Evolutionary conservation across 2,888 invertebrate genomes (phyloP).

Genomic region (Athalia cordata): DNA sequence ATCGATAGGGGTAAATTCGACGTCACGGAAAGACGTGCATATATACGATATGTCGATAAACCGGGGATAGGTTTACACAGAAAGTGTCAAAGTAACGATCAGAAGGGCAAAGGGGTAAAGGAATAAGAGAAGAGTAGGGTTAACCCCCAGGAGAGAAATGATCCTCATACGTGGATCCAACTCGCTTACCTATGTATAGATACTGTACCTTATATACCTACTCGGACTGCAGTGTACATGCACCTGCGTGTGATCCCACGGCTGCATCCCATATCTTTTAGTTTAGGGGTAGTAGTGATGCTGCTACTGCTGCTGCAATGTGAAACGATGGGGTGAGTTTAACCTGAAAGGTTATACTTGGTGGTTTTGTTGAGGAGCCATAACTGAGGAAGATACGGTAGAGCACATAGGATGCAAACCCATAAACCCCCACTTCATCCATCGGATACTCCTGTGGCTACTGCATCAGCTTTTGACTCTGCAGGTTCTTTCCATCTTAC

Average conservation of each 20-base stretch:
- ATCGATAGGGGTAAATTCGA: no score
- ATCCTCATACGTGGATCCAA: conserved; percentile 1
- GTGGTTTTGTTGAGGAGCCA: conserved; percentile 66
- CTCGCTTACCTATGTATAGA: no score
- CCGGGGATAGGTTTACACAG: no score
- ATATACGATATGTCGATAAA: no score
- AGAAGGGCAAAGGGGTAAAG: neutral
- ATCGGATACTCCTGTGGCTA: conserved; percentile 66
- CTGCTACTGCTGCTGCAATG: neutral
- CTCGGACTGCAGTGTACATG: neutral
- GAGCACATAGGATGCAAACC: conserved; percentile 70
- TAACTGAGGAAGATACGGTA: conserved; percentile 67
- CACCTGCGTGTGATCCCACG: neutral
- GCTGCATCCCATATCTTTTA: neutral
- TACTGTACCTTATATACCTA: no score
- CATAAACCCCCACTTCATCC: conserved; percentile 68
- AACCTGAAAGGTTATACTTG: conserved; percentile 52
- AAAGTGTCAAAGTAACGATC: neutral
- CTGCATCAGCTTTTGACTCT: no score
- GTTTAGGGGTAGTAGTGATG: neutral
- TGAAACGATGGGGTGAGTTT: conserved; percentile 14
- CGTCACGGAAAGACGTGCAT: no score
- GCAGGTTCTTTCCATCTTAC: no score
- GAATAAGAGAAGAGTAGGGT: neutral
- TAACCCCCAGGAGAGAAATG: neutral